phyloP scores from a whole-genome alignment of 2,888 invertebrate species.

The Mayetiola destructor region DNA sequence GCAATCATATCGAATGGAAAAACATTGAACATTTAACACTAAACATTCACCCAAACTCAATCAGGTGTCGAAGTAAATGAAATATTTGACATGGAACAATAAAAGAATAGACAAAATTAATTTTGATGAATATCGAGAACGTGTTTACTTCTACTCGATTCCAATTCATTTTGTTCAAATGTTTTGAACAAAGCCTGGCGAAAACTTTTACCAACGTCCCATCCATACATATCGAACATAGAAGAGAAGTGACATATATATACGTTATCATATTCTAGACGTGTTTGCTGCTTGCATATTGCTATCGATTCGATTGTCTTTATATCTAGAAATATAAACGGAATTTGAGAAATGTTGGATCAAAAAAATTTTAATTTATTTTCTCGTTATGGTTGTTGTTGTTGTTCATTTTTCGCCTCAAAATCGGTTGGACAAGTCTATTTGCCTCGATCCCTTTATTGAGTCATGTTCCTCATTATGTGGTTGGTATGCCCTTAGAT shows the following conservation, averaged over 20 bases:
- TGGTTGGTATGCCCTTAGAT: background rate
- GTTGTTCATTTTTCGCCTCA: background rate
- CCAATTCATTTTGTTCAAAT: background rate
- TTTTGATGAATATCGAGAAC: background rate
- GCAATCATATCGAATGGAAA: too few species aligned
- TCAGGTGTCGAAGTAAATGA: too few species aligned
- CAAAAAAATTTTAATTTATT: background rate
- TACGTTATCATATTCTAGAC: background rate
- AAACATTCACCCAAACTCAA: too few species aligned
- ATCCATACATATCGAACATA: background rate
- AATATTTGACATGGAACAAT: too few species aligned
- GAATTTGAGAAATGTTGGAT: background rate
- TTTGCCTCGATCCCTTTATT: background rate
- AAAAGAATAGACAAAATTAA: background rate
- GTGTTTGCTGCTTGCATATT: slow-evolving; percentile 5
- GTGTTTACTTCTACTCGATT: background rate
- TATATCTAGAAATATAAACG: background rate
- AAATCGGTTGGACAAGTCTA: background rate
- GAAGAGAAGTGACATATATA: background rate
- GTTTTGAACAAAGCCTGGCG: background rate
- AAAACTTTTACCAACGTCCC: background rate
- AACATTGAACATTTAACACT: too few species aligned
- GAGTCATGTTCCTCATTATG: background rate
- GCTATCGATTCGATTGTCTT: slow-evolving; percentile 12
- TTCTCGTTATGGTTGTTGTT: background rate